These are phyloP conservation scores for Scelioninae gen. 1 DNA, from an alignment of 2,888 invertebrate genomes.

Conservation along the genomic window DNA sequence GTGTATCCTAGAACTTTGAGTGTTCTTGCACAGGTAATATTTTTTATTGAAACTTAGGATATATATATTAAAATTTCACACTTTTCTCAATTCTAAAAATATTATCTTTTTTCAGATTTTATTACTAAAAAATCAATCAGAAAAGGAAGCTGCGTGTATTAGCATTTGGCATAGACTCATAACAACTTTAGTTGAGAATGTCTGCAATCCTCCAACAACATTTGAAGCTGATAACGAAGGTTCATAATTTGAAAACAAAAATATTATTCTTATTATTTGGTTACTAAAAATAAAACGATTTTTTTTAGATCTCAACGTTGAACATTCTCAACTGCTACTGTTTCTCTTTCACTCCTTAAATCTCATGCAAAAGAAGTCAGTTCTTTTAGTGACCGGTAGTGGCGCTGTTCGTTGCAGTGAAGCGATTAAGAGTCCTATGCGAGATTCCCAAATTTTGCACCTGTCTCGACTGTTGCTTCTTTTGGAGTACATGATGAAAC, in stretches of 20 bases:
- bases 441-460: conserved; percentile 90
- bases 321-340: conserved; percentile 96
- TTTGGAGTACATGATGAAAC: conserved; percentile 97
- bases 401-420: conserved; percentile 89
- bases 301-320: conserved; percentile 94
- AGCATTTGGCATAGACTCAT: conserved; percentile 96
- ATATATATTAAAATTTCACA: not conserved
- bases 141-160: conserved; percentile 95
- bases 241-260: conserved; percentile 15
- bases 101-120: conserved; percentile 86
- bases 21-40: conserved; percentile 91
- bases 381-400: conserved; percentile 92
- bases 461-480: conserved; percentile 93
- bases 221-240: conserved; percentile 91
- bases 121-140: conserved; percentile 91
- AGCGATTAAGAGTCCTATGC: conserved; percentile 86
- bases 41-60: not conserved
- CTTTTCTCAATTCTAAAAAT: not conserved
- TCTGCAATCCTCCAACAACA: conserved; percentile 88
- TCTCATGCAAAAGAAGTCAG: conserved; percentile 98
- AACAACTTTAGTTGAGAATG: conserved; percentile 94
- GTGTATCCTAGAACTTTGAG: conserved; percentile 91
- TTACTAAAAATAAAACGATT: no score
- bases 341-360: conserved; percentile 97
- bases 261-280: conserved; percentile 13